Conservation (phyloP, 2,797 vertebrate genomes). For the Eulemur albifrons region DNA sequence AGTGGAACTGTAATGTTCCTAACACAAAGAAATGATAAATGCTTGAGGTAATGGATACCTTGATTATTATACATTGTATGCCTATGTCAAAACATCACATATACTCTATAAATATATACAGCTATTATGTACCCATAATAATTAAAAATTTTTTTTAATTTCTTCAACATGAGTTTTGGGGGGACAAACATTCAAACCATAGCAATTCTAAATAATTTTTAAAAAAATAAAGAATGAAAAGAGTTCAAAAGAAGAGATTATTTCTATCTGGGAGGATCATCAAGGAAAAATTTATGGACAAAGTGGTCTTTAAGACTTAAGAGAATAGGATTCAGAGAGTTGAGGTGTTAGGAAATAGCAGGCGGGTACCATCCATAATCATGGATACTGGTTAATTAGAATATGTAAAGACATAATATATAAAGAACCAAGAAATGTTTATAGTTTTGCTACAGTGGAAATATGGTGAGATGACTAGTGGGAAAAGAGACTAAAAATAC, state of each 20-base stretch:
- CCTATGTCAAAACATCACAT: too few relatives aligned
- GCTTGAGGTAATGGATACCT: not conserved
- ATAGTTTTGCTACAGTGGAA: not conserved
- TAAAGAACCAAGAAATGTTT: not conserved
- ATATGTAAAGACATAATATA: not conserved
- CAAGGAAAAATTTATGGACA: not conserved
- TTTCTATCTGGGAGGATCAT: not conserved
- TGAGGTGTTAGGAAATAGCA: not conserved
- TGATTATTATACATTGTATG: not conserved
- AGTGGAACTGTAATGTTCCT: not conserved
- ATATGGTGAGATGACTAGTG: not conserved
- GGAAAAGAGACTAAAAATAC: not conserved
- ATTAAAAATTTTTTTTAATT: not conserved
- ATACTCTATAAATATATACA: too few relatives aligned
- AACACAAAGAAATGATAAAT: not conserved
- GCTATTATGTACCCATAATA: too few relatives aligned
- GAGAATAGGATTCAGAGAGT: not conserved
- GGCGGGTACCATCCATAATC: not conserved
- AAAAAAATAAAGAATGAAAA: not conserved
- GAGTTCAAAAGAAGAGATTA: not conserved
- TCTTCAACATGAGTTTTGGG: not conserved
- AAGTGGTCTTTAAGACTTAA: not conserved
- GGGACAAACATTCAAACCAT: not conserved
- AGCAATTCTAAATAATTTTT: not conserved
- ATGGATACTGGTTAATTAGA: not conserved